phyloP scores from a whole-genome alignment of 2,888 invertebrate species.

The Dynastes grantii region DNA sequence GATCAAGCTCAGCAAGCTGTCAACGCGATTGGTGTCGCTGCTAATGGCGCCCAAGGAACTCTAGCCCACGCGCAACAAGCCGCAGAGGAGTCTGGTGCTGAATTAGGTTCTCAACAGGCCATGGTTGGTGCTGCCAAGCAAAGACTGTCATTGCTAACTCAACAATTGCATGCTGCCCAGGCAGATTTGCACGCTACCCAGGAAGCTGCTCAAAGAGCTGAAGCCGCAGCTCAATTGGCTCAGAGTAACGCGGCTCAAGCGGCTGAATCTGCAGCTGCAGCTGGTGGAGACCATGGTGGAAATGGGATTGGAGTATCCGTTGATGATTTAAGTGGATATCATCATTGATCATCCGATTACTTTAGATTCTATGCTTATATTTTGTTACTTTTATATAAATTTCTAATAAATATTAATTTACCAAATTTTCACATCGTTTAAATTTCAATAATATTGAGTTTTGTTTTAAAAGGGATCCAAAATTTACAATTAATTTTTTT shows the following conservation, averaged over 20 bases:
- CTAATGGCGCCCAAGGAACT: slow-evolving; percentile 84
- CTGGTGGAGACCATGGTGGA: slow-evolving; percentile 11
- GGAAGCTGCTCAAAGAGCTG: slow-evolving; percentile 80
- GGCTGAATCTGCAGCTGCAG: slow-evolving; percentile 70
- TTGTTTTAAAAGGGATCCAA: too few species aligned
- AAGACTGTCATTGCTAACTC: slow-evolving; percentile 77
- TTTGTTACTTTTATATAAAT: too few species aligned
- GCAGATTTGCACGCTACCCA: slow-evolving; percentile 84
- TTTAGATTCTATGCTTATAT: too few species aligned
- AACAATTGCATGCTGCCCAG: slow-evolving; percentile 79
- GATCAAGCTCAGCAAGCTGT: slow-evolving; percentile 72
- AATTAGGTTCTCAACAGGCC: slow-evolving; percentile 83
- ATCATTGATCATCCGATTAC: slow-evolving; percentile 1
- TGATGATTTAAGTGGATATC: slow-evolving; percentile 34
- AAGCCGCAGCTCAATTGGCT: slow-evolving; percentile 80
- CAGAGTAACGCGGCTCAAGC: slow-evolving; percentile 84
- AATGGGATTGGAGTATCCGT: slow-evolving; percentile 9
- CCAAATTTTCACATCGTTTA: too few species aligned
- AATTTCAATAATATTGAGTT: too few species aligned
- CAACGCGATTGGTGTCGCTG: slow-evolving; percentile 81
- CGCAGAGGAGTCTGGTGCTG: slow-evolving; percentile 81
- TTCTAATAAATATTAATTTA: background rate
- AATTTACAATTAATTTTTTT: too few species aligned
- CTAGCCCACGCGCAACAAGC: slow-evolving; percentile 83
- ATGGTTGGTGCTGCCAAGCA: slow-evolving; percentile 85